Conservation (phyloP, 2,888 invertebrate genomes). For the Glomeris marginata region DNA sequence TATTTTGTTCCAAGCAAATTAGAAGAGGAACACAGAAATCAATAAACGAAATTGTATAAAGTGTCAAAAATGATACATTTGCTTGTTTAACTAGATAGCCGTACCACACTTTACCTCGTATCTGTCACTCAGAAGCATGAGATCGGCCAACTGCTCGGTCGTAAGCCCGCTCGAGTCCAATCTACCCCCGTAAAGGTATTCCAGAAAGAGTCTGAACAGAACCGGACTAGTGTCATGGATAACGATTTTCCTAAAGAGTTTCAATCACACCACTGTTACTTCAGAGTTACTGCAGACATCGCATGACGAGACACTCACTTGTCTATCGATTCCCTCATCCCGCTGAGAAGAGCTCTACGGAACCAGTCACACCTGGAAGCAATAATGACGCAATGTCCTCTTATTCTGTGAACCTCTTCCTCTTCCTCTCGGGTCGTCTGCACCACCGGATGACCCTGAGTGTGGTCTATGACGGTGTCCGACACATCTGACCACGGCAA, state of each 20-base stretch:
- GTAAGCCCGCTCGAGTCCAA: conserved; percentile 36
- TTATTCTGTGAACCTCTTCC: conserved; percentile 24
- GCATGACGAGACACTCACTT: conserved; percentile 32
- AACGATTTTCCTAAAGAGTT: conserved; percentile 44
- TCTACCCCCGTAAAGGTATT: conserved; percentile 47
- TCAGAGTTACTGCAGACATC: neutral
- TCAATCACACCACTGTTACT: too few species aligned
- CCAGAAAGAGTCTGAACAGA: conserved; percentile 44
- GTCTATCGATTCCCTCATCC: conserved; percentile 54
- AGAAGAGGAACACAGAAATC: too few species aligned
- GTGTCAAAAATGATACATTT: too few species aligned
- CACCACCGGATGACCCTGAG: conserved; percentile 22
- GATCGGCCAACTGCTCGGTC: conserved; percentile 43
- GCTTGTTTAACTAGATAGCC: too few species aligned
- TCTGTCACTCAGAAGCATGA: conserved; percentile 46
- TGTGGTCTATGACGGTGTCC: conserved; percentile 29
- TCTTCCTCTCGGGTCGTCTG: conserved; percentile 22
- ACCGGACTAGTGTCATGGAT: conserved; percentile 48
- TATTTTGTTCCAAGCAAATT: too few species aligned
- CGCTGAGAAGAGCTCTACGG: conserved; percentile 47
- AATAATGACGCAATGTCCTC: conserved; percentile 47
- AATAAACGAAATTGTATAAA: too few species aligned
- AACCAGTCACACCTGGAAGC: conserved; percentile 55
- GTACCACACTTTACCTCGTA: conserved; percentile 26
- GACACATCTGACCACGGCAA: conserved; percentile 22